phyloP scores from a whole-genome alignment of 2,888 invertebrate genomes.

The Archips xylosteana region DNA sequence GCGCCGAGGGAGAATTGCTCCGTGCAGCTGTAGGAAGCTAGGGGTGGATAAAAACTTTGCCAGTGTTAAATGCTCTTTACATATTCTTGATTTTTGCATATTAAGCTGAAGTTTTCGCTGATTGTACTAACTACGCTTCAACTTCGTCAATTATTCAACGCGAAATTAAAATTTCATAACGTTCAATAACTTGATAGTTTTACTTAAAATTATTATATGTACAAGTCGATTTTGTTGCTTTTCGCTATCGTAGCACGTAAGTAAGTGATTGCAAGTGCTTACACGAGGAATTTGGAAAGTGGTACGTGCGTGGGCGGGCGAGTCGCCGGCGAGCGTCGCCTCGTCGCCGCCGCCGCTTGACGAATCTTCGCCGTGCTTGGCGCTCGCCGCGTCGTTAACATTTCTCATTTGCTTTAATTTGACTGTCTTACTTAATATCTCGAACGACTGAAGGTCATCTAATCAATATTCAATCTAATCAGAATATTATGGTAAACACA shows the following conservation, averaged over 20 bases:
- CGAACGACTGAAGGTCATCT: slow-evolving; percentile 43
- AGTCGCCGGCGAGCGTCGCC: slow-evolving; percentile 59
- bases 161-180: slow-evolving; percentile 29
- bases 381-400: slow-evolving; percentile 78
- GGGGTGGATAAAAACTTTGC: slow-evolving; percentile 39
- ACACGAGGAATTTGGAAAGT: slow-evolving; percentile 84
- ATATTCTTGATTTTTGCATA: slow-evolving; percentile 42
- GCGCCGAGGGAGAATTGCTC: slow-evolving; percentile 58
- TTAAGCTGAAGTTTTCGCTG: slow-evolving; percentile 33
- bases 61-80: slow-evolving; percentile 40
- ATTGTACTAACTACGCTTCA: slow-evolving; percentile 31
- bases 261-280: slow-evolving; percentile 79
- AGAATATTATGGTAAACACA: slow-evolving; percentile 40
- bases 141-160: slow-evolving; percentile 33
- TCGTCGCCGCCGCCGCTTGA: slow-evolving; percentile 64
- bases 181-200: slow-evolving; percentile 2
- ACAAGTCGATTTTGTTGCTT: slow-evolving; percentile 11
- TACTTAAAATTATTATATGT: background rate
- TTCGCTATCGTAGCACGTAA: slow-evolving; percentile 62
- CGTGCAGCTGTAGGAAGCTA: slow-evolving; percentile 27
- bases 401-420: slow-evolving; percentile 64
- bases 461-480: slow-evolving; percentile 42
- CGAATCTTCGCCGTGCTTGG: slow-evolving; percentile 71
- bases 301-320: slow-evolving; percentile 82
- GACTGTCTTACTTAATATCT: slow-evolving; percentile 51